Evolutionary conservation across 2,888 invertebrate genomes (phyloP).

Genomic region (Brachyopa scutellaris): DNA sequence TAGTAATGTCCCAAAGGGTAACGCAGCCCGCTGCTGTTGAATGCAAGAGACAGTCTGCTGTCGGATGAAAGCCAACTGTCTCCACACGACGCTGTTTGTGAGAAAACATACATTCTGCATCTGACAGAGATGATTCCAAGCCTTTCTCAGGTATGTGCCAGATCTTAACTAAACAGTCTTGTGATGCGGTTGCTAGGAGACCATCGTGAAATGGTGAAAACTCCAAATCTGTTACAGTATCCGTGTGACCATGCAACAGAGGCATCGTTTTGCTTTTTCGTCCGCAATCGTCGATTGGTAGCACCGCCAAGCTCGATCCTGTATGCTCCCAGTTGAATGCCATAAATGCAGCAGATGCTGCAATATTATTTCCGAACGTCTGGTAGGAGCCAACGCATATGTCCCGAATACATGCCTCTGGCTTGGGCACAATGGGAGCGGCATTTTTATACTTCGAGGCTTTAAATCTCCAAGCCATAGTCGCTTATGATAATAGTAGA

Average conservation of each 20-base stretch:
- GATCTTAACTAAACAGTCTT: constrained; percentile 93
- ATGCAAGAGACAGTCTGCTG: constrained; percentile 93
- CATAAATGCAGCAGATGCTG: constrained; percentile 95
- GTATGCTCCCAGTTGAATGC: constrained; percentile 97
- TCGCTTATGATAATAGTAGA: constrained; percentile 23
- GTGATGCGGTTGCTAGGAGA: constrained; percentile 93
- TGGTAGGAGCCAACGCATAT: constrained; percentile 96
- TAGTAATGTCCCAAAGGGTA: constrained; percentile 92
- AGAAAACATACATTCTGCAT: constrained; percentile 91
- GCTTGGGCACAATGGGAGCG: constrained; percentile 96
- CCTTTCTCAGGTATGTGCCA: constrained; percentile 95
- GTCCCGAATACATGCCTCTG: constrained; percentile 93
- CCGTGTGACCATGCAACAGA: constrained; percentile 91
- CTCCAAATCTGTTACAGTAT: constrained; percentile 96
- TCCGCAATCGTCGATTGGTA: constrained; percentile 94
- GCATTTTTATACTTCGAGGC: constrained; percentile 99
- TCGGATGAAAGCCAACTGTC: constrained; percentile 95
- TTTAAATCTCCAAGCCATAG: constrained; percentile 97
- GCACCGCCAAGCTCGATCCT: constrained; percentile 93
- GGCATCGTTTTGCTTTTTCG: constrained; percentile 95
- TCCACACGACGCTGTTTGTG: constrained; percentile 93
- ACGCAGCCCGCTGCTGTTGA: constrained; percentile 92
- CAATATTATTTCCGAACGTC: constrained; percentile 97
- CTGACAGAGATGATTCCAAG: constrained; percentile 88
- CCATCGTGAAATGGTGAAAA: constrained; percentile 98